Evolutionary conservation across 2,113 vertebrate genomes (phyloP), one percentile per base, ranked within the genome.

Genomic region (Tringa solitaria): DNA sequence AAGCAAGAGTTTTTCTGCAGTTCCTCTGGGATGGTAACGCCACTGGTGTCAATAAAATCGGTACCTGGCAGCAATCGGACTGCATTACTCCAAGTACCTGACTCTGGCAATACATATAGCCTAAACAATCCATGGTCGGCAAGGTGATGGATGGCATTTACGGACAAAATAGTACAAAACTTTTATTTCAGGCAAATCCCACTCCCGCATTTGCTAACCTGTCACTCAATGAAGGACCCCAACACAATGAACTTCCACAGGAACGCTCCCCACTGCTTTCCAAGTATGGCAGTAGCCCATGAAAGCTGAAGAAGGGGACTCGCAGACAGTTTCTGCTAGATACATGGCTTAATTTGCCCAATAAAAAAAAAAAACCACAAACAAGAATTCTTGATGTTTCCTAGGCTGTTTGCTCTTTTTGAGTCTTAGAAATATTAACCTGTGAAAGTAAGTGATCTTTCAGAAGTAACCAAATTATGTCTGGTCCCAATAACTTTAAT

Each of bases 111-210:
- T 39, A 45, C 41, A 43, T 53, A 56, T 5, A 77, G 14, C 14
- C 32, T 26, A 75, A 72, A 32, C 7, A 3, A 81, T 75, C 39
- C 3, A 0, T n/a, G 74, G n/a, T 57, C 32, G 50, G 77, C 83
- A 82, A 91, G 68, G 89, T 77, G 48, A 59, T 28, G 37, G 46
- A 90, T 57, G 24, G 51, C 56, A 82, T 87, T 92, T 91, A 78
- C 11, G 84, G 57, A 30, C 18, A 28, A 15, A n/a, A 74, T 2
- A 1, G 23, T 22, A 78, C 14, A 73, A 63, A 60, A 23, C 2
- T n/a, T n/a, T 9, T 50, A 37, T 54, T 80, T 64, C 57, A 57
- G 67, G 33, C 48, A 87, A 93, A 83, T 28, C 9, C 14, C 18
- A 10, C 12, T 77, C 39, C 2, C 18, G 22, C 57, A 23, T 85